Base-by-base conservation (phyloP, 2,888 invertebrate species). In the Chymomyza caudatula region DNA sequence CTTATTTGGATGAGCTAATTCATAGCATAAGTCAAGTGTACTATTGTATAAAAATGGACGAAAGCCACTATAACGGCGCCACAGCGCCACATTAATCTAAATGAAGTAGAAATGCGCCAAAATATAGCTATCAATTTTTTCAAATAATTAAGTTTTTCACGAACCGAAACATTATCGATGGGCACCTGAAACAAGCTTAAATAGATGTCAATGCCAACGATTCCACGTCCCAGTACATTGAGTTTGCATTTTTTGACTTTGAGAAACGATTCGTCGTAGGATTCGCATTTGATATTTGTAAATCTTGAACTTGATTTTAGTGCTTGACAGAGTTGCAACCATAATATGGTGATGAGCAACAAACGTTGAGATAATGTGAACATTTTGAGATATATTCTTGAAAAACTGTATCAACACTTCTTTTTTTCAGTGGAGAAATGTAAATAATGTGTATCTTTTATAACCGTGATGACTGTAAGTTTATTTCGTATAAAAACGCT, bases 21-120 rank as follows among this genome's bases (percentile, higher is more conserved):
- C 6, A 4, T 23, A 6, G 6, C 60, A 60, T n/a, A 60, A 53
- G 11, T 60, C 43, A 2, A 19, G 23, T 6, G 43, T 60, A 8
- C 20, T n/a, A 53, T 60, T 60, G 22, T 8, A 60, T 22, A 60
- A 23, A 17, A 60, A 60, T 1, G 60, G 60, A 13, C 23, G 23
- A 52, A 13, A 60, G 15, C 53, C 53, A 43, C 23, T 60, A 19
- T 43, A 53, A 3, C 42, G 20, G 20, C 42, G 52, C 22, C 42
- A 42, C 6, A 60, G 8, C 25, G 47, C 25, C n/a, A 44, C n/a
- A 15, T 58, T 58, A 8, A 58, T 15, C 58, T 58, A 23, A 17
- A 56, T 19, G 2, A 56, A 17, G 2, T 17, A 55, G 5, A 37
- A 17, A 5, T 54, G 2, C 15, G 11, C 13, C 1, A 44, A 44